These are phyloP conservation scores for Sabellastarte sp. DNA, from an alignment of 2,888 invertebrate species.

Conservation along the genomic window DNA sequence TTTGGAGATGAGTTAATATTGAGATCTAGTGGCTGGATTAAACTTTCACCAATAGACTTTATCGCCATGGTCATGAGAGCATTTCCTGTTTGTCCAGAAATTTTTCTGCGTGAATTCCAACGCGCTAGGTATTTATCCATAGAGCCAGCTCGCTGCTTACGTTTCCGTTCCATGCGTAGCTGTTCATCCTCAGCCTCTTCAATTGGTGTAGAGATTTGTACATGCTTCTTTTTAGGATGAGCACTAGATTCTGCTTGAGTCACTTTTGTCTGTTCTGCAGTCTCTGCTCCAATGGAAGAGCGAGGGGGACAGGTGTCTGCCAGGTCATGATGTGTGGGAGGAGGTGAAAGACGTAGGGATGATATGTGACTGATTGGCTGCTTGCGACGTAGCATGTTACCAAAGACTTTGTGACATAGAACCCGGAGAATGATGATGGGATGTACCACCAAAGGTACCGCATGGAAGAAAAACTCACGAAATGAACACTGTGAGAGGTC, in stretches of 20 bases:
- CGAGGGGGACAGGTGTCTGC: constrained; percentile 19
- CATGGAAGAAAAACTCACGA: constrained; percentile 46
- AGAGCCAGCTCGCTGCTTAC: constrained; percentile 30
- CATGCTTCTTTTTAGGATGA: constrained; percentile 25
- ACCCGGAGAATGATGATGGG: constrained; percentile 65
- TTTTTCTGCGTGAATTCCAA: constrained; percentile 17
- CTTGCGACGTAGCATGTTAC: constrained; percentile 63
- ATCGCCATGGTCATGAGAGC: constrained; percentile 43
- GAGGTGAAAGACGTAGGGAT: constrained; percentile 53
- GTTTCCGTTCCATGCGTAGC: constrained; percentile 6
- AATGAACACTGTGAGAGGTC: constrained; percentile 32
- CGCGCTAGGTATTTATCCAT: constrained; percentile 33
- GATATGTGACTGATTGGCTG: constrained; percentile 34
- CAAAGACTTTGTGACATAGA: constrained; percentile 64
- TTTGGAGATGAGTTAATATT: constrained; percentile 7
- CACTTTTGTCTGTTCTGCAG: background rate
- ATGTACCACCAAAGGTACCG: constrained; percentile 63
- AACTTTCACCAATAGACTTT: constrained; percentile 51
- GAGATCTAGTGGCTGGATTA: constrained; percentile 50
- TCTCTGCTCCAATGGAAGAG: background rate
- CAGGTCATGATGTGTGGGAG: constrained; percentile 8
- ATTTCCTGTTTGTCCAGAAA: constrained; percentile 11
- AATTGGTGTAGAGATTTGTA: constrained; percentile 30
- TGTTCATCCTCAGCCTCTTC: constrained; percentile 8
- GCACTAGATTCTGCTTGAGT: background rate